Conservation (phyloP, 2,113 vertebrate genomes). For the Oreochromis tanganicae region DNA sequence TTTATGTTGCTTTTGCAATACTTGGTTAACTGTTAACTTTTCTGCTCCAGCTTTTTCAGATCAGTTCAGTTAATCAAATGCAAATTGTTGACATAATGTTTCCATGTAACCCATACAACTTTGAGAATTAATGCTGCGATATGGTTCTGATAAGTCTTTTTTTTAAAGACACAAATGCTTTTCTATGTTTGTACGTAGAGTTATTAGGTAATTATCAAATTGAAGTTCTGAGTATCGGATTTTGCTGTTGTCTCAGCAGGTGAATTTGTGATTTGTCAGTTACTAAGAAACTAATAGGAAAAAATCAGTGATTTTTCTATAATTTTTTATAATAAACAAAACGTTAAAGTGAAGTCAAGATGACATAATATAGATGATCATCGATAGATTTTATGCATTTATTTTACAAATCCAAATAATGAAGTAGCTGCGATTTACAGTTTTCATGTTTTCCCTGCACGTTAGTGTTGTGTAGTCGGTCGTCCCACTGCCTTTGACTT, state of each 20-base stretch:
- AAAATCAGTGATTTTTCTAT: not conserved
- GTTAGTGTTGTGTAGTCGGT: not conserved
- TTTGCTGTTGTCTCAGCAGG: not conserved
- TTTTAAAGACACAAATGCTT: not conserved
- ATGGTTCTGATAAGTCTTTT: not conserved
- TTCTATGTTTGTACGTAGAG: not conserved
- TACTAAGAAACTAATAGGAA: not conserved
- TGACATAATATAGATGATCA: not conserved
- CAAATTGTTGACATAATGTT: not conserved
- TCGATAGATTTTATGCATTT: rapidly evolving
- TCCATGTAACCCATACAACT: not conserved
- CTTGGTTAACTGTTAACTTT: not conserved
- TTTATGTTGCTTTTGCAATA: not conserved
- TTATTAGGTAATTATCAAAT: not conserved
- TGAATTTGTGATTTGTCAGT: not conserved
- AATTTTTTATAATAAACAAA: not conserved
- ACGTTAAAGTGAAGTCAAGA: not conserved
- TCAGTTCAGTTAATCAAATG: not conserved
- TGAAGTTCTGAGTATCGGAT: not conserved
- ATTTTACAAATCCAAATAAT: not conserved
- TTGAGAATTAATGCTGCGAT: not conserved
- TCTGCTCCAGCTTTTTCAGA: not conserved
- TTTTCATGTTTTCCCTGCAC: not conserved
- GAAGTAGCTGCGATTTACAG: not conserved
- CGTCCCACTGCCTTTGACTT: not conserved